Base-by-base conservation (phyloP, 2,888 invertebrate genomes). In the Rugalucina vietnamica region DNA sequence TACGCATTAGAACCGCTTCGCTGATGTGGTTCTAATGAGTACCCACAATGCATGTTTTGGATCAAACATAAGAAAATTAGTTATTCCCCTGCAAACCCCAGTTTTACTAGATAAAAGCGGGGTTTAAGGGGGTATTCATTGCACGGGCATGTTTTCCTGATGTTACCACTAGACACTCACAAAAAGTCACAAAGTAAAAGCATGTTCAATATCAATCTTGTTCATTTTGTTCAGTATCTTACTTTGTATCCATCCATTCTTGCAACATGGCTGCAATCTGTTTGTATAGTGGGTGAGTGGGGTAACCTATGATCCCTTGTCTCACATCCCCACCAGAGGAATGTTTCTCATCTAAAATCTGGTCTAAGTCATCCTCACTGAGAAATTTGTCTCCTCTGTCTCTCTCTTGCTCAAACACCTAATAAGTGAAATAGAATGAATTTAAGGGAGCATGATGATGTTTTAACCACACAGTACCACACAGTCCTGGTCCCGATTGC, bases 211-310 rank as follows among this genome's bases (percentile, higher is more conserved):
- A 50, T 74, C 36, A 21, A 50, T 21, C 27, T 12, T 10, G 21
- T 49, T 14, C 50, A 49, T 49, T 49, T n/a, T 49, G n/a, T n/a
- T n/a, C n/a, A n/a, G n/a, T n/a, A n/a, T n/a, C 65, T 57, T 76
- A 93, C 93, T 82, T 90, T 27, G 89, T 89, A 18, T 91, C 85
- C 89, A 93, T 88, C 94, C 94, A 94, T 21, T 84, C 74, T 18
- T 90, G 85, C 34, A 93, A 81, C 92, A 92, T 93, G 29, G 83
- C 83, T 5, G 90, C 91, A 43, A 94, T 80, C 74, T 93, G 93
- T 32, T 86, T 89, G 82, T 93, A 93, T 5, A 94, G 82, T 1
- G 94, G 94, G 73, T 91, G 89, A 24, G 91, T 88, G 12, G 94
- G 93, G 75, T 93, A 94, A 21, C 94, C 94, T 78, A 93, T 69